A percentile compares a stretch with the other conserved stretches of the same genome.
phyloP scores from a whole-genome alignment of 2,113 vertebrate genomes.

The Nibea coibor region DNA sequence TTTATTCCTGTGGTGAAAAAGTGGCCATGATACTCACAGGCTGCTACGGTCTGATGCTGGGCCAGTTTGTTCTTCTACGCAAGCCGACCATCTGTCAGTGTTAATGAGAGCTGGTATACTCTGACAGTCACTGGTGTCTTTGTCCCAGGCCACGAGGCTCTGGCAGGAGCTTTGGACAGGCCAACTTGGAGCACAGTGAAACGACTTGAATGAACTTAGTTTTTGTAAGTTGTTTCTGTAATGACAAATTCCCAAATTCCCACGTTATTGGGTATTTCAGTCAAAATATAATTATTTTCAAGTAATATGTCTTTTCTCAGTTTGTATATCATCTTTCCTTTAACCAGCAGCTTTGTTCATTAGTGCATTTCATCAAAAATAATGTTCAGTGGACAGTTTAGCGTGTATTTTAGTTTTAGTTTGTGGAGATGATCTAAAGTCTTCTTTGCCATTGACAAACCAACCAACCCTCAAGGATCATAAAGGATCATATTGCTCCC shows the following conservation, averaged over 20 bases:
- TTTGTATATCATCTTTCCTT: too few species aligned
- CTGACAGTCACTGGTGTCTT: slow-evolving; percentile 21
- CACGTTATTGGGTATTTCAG: too few species aligned
- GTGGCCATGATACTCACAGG: slow-evolving; percentile 12
- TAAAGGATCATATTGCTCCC: neutral
- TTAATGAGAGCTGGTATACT: slow-evolving; percentile 42
- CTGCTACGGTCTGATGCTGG: slow-evolving; percentile 36
- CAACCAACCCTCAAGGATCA: neutral
- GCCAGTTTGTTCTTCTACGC: slow-evolving; percentile 38
- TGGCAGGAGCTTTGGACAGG: slow-evolving; percentile 3
- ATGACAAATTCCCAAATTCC: neutral
- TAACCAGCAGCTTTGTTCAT: too few species aligned
- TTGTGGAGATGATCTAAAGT: too few species aligned
- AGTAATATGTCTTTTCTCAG: too few species aligned
- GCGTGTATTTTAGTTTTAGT: too few species aligned
- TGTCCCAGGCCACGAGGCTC: neutral
- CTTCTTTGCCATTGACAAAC: too few species aligned
- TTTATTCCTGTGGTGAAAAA: slow-evolving; percentile 17
- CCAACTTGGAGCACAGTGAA: slow-evolving; percentile 12
- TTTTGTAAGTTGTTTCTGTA: neutral
- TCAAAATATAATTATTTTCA: too few species aligned
- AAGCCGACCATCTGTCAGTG: slow-evolving; percentile 54
- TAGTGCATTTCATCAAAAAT: too few species aligned
- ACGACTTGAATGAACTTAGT: slow-evolving; percentile 10
- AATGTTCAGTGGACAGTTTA: too few species aligned